Percentiles rank a stretch among this genome's conserved stretches.
Conservation (phyloP, 1,140 invertebrate species). For the Calycopis cecrops region DNA sequence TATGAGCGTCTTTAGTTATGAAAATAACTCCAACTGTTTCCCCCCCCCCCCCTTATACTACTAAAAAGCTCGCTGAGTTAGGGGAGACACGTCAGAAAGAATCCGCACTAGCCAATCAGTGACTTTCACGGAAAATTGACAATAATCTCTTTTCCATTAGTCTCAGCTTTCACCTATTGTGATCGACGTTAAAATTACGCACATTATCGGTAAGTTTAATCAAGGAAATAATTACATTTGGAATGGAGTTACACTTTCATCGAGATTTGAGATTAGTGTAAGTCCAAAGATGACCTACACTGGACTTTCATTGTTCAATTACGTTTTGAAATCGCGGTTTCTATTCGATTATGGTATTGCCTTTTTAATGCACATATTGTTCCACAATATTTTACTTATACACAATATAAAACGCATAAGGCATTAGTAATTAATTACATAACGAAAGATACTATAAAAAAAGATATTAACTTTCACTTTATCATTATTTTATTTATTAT, state of each 20-base stretch:
- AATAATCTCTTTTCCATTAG: constrained; percentile 43
- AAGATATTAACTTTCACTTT: too few relatives aligned
- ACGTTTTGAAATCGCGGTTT: background rate
- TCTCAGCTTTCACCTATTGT: constrained; percentile 57
- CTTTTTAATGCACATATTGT: too few relatives aligned
- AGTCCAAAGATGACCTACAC: constrained; percentile 6
- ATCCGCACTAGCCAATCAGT: constrained; percentile 48
- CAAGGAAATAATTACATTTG: constrained; percentile 22
- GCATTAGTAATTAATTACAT: too few relatives aligned
- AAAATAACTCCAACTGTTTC: too few relatives aligned
- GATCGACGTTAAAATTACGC: constrained; percentile 27
- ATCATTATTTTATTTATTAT: too few relatives aligned
- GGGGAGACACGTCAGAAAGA: constrained; percentile 36
- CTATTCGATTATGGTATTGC: background rate
- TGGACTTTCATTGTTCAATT: background rate
- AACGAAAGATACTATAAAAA: too few relatives aligned
- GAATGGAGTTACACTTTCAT: constrained; percentile 18
- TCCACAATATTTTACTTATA: too few relatives aligned
- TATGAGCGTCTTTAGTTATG: too few relatives aligned
- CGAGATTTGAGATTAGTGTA: constrained; percentile 12
- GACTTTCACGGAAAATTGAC: constrained; percentile 51
- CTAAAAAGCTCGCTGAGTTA: constrained; percentile 8
- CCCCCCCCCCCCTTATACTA: too few relatives aligned
- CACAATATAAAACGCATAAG: too few relatives aligned
- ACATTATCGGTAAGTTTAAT: constrained; percentile 16